phyloP scores from a whole-genome alignment of 2,113 vertebrate genomes.

The Octodon degus region DNA sequence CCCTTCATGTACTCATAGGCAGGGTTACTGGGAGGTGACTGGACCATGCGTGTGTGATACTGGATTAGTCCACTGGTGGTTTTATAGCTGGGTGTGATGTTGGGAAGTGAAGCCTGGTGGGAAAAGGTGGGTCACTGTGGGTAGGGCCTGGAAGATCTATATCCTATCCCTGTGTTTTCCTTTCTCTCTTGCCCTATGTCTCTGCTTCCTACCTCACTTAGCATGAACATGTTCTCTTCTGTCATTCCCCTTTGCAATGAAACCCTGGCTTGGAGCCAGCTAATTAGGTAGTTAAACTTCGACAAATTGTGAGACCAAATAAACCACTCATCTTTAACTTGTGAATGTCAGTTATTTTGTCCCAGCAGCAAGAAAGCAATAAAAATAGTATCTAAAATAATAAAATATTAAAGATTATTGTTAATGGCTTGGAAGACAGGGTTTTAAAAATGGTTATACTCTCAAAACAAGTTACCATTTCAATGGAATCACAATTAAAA shows the following conservation, averaged over 20 bases:
- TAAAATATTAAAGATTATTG: not conserved
- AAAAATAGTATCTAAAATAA: not conserved
- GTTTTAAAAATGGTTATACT: not conserved
- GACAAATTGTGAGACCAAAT: not conserved
- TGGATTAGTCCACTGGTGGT: not conserved
- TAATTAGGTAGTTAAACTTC: not conserved
- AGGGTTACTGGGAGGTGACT: not conserved
- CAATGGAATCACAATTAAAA: not conserved
- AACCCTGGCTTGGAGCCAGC: not conserved
- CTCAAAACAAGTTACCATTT: not conserved
- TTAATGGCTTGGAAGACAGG: not conserved
- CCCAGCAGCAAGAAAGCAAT: not conserved
- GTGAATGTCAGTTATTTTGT: not conserved
- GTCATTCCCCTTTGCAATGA: not conserved
- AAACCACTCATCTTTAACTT: not conserved
- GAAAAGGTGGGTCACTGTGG: not conserved
- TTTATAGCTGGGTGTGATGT: not conserved
- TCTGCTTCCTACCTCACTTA: not conserved
- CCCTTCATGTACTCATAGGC: not conserved
- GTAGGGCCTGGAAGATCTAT: not conserved
- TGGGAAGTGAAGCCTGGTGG: not conserved
- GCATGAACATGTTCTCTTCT: not conserved
- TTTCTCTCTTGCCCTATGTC: not conserved
- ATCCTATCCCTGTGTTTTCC: too few relatives aligned
- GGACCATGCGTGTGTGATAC: not conserved